A percentile compares a stretch with the other conserved stretches of the same genome.
Conservation (phyloP, 1,140 invertebrate genomes). For the silkworm (Bombyx mori) region DNA sequence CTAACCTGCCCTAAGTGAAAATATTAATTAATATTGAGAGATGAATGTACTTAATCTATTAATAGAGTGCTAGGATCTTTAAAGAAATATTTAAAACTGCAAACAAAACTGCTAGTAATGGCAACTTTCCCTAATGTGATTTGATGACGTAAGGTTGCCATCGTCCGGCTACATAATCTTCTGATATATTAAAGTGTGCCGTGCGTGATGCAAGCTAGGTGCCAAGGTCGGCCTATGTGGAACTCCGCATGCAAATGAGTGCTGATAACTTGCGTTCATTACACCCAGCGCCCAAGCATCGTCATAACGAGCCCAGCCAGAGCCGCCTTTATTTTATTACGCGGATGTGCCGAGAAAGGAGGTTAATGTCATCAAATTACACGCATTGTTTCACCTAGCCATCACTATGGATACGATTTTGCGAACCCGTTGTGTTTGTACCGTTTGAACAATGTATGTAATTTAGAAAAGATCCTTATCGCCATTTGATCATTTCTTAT, state of each 20-base stretch:
- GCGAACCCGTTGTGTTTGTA: conserved; percentile 7
- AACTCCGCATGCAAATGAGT: conserved; percentile 60
- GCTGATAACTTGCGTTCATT: conserved; percentile 50
- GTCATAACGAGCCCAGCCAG: conserved; percentile 27
- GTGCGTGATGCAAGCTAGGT: conserved; percentile 41
- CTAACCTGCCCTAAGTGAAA: too few relatives aligned
- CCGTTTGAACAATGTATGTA: not conserved
- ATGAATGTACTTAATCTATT: too few relatives aligned
- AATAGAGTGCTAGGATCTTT: too few relatives aligned
- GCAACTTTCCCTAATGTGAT: too few relatives aligned
- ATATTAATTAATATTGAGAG: too few relatives aligned
- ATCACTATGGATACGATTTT: conserved; percentile 33
- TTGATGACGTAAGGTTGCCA: too few relatives aligned
- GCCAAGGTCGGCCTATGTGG: conserved; percentile 55
- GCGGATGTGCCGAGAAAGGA: conserved; percentile 51
- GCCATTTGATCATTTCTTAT: too few relatives aligned
- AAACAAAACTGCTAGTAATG: too few relatives aligned
- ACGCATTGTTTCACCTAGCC: conserved; percentile 52
- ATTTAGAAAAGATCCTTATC: too few relatives aligned
- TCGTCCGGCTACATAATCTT: too few relatives aligned
- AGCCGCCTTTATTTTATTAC: conserved; percentile 56
- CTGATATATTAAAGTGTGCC: conserved; percentile 9
- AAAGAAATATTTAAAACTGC: too few relatives aligned
- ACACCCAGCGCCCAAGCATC: conserved; percentile 33
- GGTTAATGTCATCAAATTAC: conserved; percentile 59